These are phyloP conservation scores for Linyphia triangularis DNA, from an alignment of 2,888 invertebrate species.

Conservation along the genomic window DNA sequence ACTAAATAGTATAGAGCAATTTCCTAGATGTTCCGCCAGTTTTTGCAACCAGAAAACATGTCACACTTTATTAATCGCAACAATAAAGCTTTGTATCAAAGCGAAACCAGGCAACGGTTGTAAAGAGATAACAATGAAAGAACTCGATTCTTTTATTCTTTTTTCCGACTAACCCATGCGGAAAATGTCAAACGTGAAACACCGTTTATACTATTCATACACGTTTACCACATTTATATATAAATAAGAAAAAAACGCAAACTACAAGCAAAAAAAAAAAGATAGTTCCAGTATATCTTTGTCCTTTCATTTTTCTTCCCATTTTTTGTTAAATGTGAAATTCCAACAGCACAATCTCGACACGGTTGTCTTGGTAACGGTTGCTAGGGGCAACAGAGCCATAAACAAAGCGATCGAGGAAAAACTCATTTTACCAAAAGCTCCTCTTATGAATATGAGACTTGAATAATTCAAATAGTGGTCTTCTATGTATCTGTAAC, in stretches of 20 bases:
- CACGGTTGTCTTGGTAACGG: constrained; percentile 21
- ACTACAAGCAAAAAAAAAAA: neutral
- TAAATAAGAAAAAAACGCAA: neutral
- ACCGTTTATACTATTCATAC: neutral
- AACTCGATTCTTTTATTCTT: too few species aligned
- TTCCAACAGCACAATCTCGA: constrained; percentile 36
- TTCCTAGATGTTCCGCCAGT: too few species aligned
- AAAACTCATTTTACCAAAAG: constrained; percentile 66
- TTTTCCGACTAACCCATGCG: too few species aligned
- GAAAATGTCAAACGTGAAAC: neutral
- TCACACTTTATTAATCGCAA: too few species aligned
- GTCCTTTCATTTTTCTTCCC: neutral
- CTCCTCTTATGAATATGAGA: constrained; percentile 68
- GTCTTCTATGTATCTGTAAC: constrained; percentile 15
- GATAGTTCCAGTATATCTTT: neutral
- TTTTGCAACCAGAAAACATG: too few species aligned
- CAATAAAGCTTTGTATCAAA: too few species aligned
- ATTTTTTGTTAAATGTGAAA: neutral
- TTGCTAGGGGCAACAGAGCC: constrained; percentile 52
- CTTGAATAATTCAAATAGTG: constrained; percentile 64
- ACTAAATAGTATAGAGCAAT: too few species aligned
- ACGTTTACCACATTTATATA: neutral
- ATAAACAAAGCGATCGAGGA: constrained; percentile 48
- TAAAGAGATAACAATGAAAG: too few species aligned
- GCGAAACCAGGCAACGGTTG: too few species aligned